Percentiles rank a stretch among this genome's conserved stretches.
Conservation (phyloP, 2,888 invertebrate species). For the Mimumesa dahlbomi region DNA sequence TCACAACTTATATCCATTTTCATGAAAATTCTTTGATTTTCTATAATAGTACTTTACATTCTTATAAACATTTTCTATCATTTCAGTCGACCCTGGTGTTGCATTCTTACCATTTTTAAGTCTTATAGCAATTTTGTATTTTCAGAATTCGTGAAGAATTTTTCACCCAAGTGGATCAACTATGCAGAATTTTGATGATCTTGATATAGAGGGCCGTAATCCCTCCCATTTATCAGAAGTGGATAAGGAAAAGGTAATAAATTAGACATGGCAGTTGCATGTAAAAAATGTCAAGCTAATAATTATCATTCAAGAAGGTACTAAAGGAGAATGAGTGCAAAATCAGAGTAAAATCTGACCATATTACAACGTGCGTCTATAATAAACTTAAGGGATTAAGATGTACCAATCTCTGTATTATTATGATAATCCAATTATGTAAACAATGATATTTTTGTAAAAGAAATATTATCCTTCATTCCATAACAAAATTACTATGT, state of each 20-base stretch:
- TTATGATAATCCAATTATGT: background rate
- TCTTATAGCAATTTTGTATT: constrained; percentile 45
- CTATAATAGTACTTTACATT: no score
- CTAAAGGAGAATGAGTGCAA: background rate
- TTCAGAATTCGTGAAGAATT: constrained; percentile 52
- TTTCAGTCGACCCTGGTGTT: constrained; percentile 38
- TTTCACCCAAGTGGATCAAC: constrained; percentile 26
- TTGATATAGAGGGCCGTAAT: constrained; percentile 79
- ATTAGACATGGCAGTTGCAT: background rate
- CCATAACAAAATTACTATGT: background rate
- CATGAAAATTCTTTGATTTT: no score
- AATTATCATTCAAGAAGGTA: background rate
- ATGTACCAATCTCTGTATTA: background rate
- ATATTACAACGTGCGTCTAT: background rate
- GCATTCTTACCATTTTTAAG: constrained; percentile 10
- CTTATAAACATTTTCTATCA: no score
- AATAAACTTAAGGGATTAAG: background rate
- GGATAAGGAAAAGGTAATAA: constrained; percentile 79
- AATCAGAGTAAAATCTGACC: background rate
- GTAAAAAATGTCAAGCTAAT: background rate
- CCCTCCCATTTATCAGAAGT: constrained; percentile 77
- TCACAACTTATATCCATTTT: no score
- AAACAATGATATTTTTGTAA: no score
- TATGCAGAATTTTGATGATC: constrained; percentile 80
- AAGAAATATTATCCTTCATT: background rate